Evolutionary conservation across 1,140 invertebrate genomes (phyloP), one percentile per base, ranked within the genome.

Genomic region (Lutraria rhynchaena): DNA sequence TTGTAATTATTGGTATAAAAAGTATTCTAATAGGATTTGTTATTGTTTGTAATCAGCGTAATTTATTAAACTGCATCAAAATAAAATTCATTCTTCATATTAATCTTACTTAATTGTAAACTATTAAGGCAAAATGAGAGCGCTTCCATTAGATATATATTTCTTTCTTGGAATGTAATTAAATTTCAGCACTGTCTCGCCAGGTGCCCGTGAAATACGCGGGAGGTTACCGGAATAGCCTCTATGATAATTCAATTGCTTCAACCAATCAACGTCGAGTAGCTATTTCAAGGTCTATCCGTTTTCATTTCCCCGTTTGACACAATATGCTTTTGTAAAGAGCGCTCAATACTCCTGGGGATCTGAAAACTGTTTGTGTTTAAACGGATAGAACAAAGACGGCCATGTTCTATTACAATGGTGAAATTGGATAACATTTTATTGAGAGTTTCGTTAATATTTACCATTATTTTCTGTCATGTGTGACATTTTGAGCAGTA

Each of bases 351-450:
- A 33, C 51, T 53, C 33, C 27, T 11, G 78, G 78, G 78, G 82
- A 83, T 83, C 69, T 74, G 55, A 69, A 83, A 83, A 83, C 82
- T 65, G 44, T 60, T n/a, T 57, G 29, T 78, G 75, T 74, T 73
- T 83, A 49, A 70, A 65, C 58, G 58, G 53, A 55, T 70, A 69
- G 82, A 73, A 83, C 82, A 83, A 83, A 83, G 82, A 71, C 74
- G 65, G 81, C 73, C 78, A 81, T 81, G 65, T 81, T 73, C 63
- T 31, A 22, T 71, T 37, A 3, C 17, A 51, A 27, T 69, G 22
- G 60, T 44, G 49, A 74, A 49, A 46, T 35, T 49, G 53, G 37
- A 60, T 49, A 41, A 81, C 65, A 44, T 19, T 61, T 61, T 51
- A 19, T 11, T 27, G 31, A 29, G 24, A 44, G 22, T 58, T 65